A percentile compares a stretch with the other conserved stretches of the same genome.
Conservation (phyloP, 2,797 vertebrate species). For the Eurystomus glaucurus region DNA sequence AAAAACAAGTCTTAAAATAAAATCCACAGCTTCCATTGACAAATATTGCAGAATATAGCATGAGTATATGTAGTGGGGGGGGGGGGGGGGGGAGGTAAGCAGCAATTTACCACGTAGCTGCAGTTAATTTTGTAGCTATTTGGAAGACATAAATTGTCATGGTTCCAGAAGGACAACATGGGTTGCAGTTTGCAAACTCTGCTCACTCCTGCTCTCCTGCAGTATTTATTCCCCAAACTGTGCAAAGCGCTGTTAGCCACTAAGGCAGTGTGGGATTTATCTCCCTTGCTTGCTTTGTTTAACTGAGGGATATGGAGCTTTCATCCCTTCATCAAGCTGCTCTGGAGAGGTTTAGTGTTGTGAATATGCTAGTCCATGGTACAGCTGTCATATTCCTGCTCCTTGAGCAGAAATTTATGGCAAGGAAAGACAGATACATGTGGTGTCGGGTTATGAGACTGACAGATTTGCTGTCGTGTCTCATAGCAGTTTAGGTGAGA, state of each 20-base stretch:
- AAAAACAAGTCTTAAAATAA: background rate
- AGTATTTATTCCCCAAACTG: background rate
- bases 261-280: conserved; percentile 1
- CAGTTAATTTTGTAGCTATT: background rate
- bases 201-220: background rate
- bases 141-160: background rate
- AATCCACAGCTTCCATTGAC: background rate
- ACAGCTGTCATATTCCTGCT: conserved; percentile 70
- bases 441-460: conserved; percentile 60
- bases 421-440: conserved; percentile 62
- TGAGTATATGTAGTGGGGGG: background rate
- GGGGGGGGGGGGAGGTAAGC: background rate
- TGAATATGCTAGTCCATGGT: conserved; percentile 27
- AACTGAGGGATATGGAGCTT: background rate
- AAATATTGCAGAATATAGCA: background rate
- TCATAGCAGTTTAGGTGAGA: conserved; percentile 57
- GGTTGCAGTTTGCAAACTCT: conserved; percentile 9
- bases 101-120: background rate
- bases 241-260: conserved; percentile 1
- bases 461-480: conserved; percentile 67
- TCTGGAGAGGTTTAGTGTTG: conserved; percentile 40
- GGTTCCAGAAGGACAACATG: background rate
- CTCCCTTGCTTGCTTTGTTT: conserved; percentile 50
- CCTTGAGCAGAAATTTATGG: conserved; percentile 49
- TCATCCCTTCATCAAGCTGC: conserved; percentile 32